phyloP scores from a whole-genome alignment of 2,888 invertebrate genomes.

The Enchytraeus crypticus region DNA sequence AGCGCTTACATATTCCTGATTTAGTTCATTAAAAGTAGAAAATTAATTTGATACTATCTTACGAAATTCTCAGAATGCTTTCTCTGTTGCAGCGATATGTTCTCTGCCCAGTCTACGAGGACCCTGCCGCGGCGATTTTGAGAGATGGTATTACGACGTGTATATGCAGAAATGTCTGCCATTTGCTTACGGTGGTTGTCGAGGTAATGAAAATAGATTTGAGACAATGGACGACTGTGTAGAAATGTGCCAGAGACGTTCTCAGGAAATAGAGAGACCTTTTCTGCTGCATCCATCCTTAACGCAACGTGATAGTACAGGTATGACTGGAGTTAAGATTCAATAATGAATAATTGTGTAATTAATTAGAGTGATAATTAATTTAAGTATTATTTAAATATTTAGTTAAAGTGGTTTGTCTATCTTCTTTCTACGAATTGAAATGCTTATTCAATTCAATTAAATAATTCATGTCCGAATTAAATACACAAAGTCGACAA shows the following conservation, averaged over 20 bases:
- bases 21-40: no score
- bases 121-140: conserved; percentile 60
- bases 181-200: conserved; percentile 73
- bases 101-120: conserved; percentile 60
- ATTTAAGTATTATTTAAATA: no score
- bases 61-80: no score
- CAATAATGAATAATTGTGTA: no score
- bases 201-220: conserved; percentile 76
- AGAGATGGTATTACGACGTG: conserved; percentile 65
- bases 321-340: not conserved
- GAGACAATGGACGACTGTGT: conserved; percentile 30
- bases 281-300: not conserved
- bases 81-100: conserved; percentile 50
- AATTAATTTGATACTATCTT: no score
- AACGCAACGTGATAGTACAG: not conserved
- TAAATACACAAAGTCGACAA: no score
- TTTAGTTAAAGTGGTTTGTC: no score
- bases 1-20: no score
- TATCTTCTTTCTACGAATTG: no score
- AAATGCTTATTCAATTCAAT: no score
- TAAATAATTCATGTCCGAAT: no score
- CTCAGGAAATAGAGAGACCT: not conserved
- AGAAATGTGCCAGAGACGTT: not conserved
- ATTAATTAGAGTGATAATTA: no score
- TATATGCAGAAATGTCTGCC: conserved; percentile 57